Evolutionary conservation across 2,797 vertebrate species (phyloP).

Genomic region (Acridotheres tristis): DNA sequence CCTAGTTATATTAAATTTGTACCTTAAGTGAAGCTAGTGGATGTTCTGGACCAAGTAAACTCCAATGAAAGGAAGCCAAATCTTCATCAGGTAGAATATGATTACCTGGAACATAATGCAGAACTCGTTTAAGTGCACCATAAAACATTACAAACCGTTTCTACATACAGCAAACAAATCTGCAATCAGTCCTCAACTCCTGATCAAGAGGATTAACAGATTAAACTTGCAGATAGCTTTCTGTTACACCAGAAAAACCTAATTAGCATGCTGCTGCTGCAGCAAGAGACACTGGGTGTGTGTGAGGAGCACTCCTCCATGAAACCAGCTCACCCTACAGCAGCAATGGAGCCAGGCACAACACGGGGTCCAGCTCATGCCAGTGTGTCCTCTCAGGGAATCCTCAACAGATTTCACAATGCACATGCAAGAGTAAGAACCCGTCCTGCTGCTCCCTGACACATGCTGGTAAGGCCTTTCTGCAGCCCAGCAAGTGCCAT

Average conservation of each 20-base stretch:
- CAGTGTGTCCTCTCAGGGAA: background rate
- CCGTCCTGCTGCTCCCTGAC: rapidly evolving
- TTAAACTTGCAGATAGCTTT: background rate
- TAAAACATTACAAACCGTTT: background rate
- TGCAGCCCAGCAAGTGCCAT: rapidly evolving
- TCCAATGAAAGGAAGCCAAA: slow-evolving; percentile 98
- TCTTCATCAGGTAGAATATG: slow-evolving; percentile 99
- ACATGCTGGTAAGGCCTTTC: background rate
- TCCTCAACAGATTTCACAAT: background rate
- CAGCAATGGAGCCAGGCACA: background rate
- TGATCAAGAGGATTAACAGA: background rate
- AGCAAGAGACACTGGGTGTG: background rate
- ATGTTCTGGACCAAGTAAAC: slow-evolving; percentile 95
- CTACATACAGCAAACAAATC: background rate
- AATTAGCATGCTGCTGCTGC: background rate
- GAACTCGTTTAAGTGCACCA: background rate
- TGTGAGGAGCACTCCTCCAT: background rate
- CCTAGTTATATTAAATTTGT: slow-evolving; percentile 40
- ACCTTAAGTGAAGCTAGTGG: slow-evolving; percentile 97
- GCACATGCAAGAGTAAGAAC: background rate
- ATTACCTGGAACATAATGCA: slow-evolving; percentile 84
- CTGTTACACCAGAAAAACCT: background rate
- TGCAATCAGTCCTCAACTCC: background rate
- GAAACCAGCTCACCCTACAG: background rate
- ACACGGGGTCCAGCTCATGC: background rate